Percentiles rank a stretch among this genome's conserved stretches.
Evolutionary conservation across 2,888 invertebrate species (phyloP).

Genomic region (Myathropa florea): DNA sequence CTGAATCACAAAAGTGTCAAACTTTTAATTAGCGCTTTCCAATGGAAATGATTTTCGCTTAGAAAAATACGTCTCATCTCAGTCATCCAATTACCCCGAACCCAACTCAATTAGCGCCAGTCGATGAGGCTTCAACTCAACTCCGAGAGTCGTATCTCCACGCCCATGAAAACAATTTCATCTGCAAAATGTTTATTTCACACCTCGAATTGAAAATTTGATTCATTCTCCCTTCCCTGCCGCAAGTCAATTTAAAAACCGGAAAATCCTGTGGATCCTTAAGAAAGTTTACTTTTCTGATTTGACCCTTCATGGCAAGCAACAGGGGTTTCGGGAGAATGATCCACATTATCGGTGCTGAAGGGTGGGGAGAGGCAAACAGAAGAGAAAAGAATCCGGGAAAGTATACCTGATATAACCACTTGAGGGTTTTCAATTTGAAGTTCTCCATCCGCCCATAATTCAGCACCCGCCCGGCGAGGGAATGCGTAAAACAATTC

Average conservation of each 20-base stretch:
- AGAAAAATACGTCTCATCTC: neutral
- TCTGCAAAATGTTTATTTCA: conserved; percentile 29
- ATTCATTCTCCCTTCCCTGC: neutral
- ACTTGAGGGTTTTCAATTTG: conserved; percentile 35
- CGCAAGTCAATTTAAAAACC: conserved; percentile 17
- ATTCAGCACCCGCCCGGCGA: neutral
- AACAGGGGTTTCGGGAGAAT: neutral
- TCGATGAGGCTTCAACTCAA: neutral
- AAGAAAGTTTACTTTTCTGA: conserved; percentile 28
- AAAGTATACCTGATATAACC: conserved; percentile 22
- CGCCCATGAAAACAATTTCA: conserved; percentile 29
- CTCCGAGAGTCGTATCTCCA: neutral
- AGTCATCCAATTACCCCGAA: neutral
- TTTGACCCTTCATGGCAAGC: conserved; percentile 31
- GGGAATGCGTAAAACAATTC: conserved; percentile 26
- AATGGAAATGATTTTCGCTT: neutral
- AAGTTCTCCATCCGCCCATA: neutral
- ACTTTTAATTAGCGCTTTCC: neutral
- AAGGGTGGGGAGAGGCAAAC: neutral
- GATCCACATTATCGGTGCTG: neutral
- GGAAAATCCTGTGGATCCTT: neutral
- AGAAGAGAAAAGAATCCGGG: neutral
- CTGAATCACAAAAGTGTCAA: neutral
- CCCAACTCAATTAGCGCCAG: conserved; percentile 26
- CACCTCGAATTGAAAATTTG: conserved; percentile 25